phyloP scores from a whole-genome alignment of 2,888 invertebrate species.

The Callyntrura guangdongensis region DNA sequence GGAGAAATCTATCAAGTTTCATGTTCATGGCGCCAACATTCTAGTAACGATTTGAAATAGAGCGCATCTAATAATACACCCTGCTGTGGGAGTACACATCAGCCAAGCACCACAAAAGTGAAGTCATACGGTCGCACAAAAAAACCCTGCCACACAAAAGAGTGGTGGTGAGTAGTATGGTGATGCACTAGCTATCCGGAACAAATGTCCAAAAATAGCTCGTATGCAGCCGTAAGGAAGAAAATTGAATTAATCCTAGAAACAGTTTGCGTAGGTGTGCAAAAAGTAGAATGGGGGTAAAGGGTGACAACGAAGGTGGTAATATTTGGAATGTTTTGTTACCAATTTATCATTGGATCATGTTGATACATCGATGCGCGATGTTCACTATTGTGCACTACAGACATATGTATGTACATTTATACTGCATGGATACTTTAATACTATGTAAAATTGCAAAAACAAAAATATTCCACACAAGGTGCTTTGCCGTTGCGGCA shows the following conservation, averaged over 20 bases:
- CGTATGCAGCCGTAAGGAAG: not conserved
- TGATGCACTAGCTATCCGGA: not conserved
- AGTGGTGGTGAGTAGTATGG: too few relatives aligned
- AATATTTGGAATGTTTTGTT: constrained; percentile 22
- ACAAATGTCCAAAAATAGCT: constrained; percentile 6
- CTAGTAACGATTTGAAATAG: too few relatives aligned
- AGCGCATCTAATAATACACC: too few relatives aligned
- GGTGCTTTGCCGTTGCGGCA: not conserved
- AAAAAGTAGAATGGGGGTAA: not conserved
- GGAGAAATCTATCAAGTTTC: constrained; percentile 8
- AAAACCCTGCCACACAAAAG: too few relatives aligned
- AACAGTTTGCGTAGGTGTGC: constrained; percentile 11
- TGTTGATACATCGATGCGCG: not conserved
- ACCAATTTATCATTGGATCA: constrained; percentile 9
- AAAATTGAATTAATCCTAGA: constrained; percentile 15
- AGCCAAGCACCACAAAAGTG: too few relatives aligned
- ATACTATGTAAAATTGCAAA: not conserved
- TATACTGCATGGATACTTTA: not conserved
- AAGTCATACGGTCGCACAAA: too few relatives aligned
- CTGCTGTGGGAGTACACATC: too few relatives aligned
- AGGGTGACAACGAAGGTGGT: not conserved
- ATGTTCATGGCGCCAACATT: too few relatives aligned
- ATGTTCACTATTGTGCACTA: not conserved
- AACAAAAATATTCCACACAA: not conserved
- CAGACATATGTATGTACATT: not conserved